These are phyloP conservation scores for Drosophila nigritarsus DNA, from an alignment of 2,888 invertebrate species.

Conservation along the genomic window DNA sequence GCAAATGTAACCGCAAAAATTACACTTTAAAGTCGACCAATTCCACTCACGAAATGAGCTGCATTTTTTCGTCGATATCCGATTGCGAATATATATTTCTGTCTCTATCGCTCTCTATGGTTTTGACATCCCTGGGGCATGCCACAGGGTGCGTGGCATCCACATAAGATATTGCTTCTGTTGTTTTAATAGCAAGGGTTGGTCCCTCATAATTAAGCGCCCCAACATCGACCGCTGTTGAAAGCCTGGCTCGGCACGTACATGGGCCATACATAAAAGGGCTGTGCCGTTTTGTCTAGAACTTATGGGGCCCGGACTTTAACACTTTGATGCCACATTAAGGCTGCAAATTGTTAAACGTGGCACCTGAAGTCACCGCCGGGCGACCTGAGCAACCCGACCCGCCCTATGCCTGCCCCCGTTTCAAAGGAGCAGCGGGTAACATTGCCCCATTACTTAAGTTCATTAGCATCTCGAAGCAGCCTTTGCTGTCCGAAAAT, in stretches of 20 bases:
- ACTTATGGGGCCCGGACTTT: conserved; percentile 76
- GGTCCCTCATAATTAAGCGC: conserved; percentile 73
- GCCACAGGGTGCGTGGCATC: neutral
- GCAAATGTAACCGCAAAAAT: conserved; percentile 79
- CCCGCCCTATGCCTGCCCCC: conserved; percentile 5
- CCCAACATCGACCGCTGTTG: conserved; percentile 25
- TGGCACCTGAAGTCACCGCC: conserved; percentile 46
- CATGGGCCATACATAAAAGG: conserved; percentile 68
- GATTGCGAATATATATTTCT: conserved; percentile 33
- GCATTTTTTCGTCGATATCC: conserved; percentile 70
- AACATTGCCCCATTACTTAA: conserved; percentile 63
- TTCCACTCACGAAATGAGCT: conserved; percentile 49
- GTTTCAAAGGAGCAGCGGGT: neutral
- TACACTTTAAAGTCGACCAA: conserved; percentile 70
- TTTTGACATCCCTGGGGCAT: neutral
- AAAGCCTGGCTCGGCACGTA: conserved; percentile 69
- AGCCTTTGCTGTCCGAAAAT: conserved; percentile 43
- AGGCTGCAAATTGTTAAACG: conserved; percentile 77
- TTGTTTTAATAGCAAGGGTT: conserved; percentile 72
- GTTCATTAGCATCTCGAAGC: conserved; percentile 74
- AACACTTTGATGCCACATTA: conserved; percentile 79
- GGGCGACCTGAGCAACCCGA: conserved; percentile 15
- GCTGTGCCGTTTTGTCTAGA: conserved; percentile 58
- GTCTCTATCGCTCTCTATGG: neutral
- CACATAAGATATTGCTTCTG: conserved; percentile 70